These are phyloP conservation scores for Mesoligia furuncula DNA, from an alignment of 2,888 invertebrate genomes.

Conservation along the genomic window DNA sequence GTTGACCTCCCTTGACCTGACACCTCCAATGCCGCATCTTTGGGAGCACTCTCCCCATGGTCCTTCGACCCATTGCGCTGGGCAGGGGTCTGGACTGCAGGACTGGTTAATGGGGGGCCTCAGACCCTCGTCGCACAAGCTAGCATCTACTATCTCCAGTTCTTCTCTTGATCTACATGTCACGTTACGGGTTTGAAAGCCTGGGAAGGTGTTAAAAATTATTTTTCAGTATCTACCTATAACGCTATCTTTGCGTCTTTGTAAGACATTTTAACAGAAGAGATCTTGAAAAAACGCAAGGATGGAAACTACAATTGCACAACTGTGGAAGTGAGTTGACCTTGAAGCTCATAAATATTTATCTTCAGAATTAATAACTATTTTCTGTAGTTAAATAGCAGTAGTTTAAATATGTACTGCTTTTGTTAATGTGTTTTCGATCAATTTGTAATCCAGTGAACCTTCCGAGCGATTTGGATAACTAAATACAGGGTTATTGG, in stretches of 20 bases:
- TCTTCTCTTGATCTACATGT: conserved; percentile 94
- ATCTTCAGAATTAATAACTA: neutral
- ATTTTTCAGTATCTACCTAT: neutral
- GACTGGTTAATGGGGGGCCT: conserved; percentile 93
- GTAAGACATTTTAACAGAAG: neutral
- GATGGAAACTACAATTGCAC: neutral
- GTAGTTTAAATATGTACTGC: neutral
- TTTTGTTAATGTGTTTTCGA: neutral
- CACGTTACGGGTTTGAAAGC: conserved; percentile 94
- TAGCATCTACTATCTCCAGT: conserved; percentile 93
- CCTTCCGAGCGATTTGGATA: neutral
- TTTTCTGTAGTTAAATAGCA: too few species aligned
- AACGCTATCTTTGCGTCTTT: neutral
- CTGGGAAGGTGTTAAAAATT: conserved; percentile 72
- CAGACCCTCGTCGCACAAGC: conserved; percentile 94
- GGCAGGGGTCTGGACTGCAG: conserved; percentile 94
- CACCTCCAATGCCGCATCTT: conserved; percentile 94
- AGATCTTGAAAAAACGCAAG: neutral
- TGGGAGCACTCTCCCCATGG: conserved; percentile 96
- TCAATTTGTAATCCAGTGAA: neutral
- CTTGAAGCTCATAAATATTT: too few species aligned
- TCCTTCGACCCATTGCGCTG: conserved; percentile 94
- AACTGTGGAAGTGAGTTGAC: neutral
- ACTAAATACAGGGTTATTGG: too few species aligned
- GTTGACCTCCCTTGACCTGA: conserved; percentile 92